Evolutionary conservation across 2,888 invertebrate species (phyloP), one percentile per base, ranked within the genome.

Genomic region (Parnassius mnemosyne): DNA sequence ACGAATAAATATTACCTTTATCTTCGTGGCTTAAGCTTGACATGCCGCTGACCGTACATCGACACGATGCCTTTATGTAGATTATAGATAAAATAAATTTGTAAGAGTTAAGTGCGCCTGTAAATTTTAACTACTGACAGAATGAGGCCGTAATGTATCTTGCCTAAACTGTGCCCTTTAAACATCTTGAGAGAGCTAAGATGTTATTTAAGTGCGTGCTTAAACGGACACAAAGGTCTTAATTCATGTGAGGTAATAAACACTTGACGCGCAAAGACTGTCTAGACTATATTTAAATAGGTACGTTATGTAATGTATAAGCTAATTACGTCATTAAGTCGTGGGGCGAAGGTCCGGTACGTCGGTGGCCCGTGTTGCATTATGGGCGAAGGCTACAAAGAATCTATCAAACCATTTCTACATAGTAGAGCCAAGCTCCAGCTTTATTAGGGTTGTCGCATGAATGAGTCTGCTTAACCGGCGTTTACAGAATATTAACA

Each of bases 91-190:
- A 34, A 34, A 44, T 57, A 55, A 56, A 55, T 58, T 63, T 34
- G 41, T 63, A 42, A 55, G 34, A 54, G 54, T 42, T 56, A 58
- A 58, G 54, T 54, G 54, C 55, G 55, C 20, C 34, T 47, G 61
- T 63, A 60, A 59, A 63, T 59, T 55, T 13, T 51, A n/a, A 53
- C 43, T 25, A n/a, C 11, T 56, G 62, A 62, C 59, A 63, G 63
- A 60, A 60, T 60, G 47, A 60, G 63, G 63, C 54, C 63, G 56
- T 12, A 20, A 16, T 43, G 12, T 47, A 60, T 56, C 54, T 59
- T 25, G 51, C 44, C 46, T 63, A 53, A 57, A 62, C 42, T 12
- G 53, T 60, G 63, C 55, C 63, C 63, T 59, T 63, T 63, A 56
- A 60, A 56, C 52, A 52, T 53, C 59, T 53, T 46, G 47, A 41